Percentiles rank a stretch among this genome's conserved stretches.
phyloP scores from a whole-genome alignment of 2,113 vertebrate species.

The Halcyon senegalensis region DNA sequence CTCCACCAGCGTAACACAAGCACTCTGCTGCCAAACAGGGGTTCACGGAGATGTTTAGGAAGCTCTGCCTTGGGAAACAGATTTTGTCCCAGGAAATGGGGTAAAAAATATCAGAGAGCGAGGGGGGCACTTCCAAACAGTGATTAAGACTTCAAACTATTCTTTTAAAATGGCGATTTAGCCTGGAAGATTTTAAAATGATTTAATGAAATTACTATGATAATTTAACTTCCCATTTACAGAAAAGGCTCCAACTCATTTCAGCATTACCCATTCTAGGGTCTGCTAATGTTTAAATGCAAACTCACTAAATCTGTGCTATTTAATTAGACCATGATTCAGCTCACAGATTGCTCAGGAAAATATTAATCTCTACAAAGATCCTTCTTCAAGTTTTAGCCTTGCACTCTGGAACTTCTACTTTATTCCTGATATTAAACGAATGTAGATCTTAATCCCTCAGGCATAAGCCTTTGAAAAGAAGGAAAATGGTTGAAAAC shows the following conservation, averaged over 20 bases:
- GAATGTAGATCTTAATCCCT: constrained; percentile 63
- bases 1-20: neutral
- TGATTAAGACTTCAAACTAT: constrained; percentile 74
- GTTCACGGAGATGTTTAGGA: neutral
- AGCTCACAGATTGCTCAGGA: constrained; percentile 69
- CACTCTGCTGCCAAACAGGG: neutral
- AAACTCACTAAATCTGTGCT: constrained; percentile 77
- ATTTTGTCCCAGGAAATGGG: constrained; percentile 43
- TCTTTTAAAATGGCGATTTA: constrained; percentile 72
- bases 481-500: constrained; percentile 46
- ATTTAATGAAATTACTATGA: constrained; percentile 77
- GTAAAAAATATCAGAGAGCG: constrained; percentile 45
- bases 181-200: constrained; percentile 72
- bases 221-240: constrained; percentile 77
- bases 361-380: constrained; percentile 78
- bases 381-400: constrained; percentile 72
- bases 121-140: constrained; percentile 57
- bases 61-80: neutral
- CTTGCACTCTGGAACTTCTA: constrained; percentile 57
- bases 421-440: constrained; percentile 65
- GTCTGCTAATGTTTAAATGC: constrained; percentile 73
- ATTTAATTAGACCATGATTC: constrained; percentile 78
- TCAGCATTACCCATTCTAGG: constrained; percentile 58
- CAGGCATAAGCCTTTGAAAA: constrained; percentile 57
- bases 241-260: constrained; percentile 75